Conservation (phyloP, 1,140 invertebrate genomes). For the Mycetomoellerius zeteki region DNA sequence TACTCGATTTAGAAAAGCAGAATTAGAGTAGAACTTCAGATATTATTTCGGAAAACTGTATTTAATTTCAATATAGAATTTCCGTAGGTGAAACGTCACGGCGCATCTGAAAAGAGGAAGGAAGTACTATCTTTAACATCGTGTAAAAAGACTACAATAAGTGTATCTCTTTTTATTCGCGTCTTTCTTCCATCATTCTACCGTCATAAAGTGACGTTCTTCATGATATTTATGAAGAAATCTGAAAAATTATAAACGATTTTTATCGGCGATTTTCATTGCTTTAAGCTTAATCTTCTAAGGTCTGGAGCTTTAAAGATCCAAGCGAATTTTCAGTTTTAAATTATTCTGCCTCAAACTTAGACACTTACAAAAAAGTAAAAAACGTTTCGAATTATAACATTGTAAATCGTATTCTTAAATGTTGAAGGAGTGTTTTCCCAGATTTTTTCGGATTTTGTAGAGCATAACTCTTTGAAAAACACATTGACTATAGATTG, state of each 20-base stretch:
- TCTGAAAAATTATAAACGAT: not conserved
- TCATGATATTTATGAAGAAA: not conserved
- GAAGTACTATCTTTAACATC: constrained; percentile 84
- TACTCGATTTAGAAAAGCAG: not conserved
- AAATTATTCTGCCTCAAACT: too few species aligned
- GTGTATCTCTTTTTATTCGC: constrained; percentile 45
- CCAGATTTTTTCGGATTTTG: too few species aligned
- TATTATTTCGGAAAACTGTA: constrained; percentile 39
- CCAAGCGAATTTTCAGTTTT: too few species aligned
- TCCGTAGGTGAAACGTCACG: constrained; percentile 75
- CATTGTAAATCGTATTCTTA: too few species aligned
- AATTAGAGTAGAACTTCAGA: not conserved
- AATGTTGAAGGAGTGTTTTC: too few species aligned
- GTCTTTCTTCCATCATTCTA: constrained; percentile 15
- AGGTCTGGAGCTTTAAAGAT: too few species aligned
- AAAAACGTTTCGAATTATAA: too few species aligned
- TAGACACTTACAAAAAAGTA: too few species aligned
- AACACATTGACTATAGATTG: too few species aligned
- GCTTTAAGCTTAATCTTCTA: not conserved
- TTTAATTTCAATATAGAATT: constrained; percentile 70
- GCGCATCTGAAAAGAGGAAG: constrained; percentile 77
- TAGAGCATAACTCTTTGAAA: too few species aligned
- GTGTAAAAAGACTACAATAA: constrained; percentile 62
- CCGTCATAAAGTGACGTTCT: constrained; percentile 13
- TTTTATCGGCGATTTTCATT: constrained; percentile 14